A percentile compares a stretch with the other conserved stretches of the same genome.
These are phyloP conservation scores for Equus przewalskii DNA, from an alignment of 2,113 vertebrate genomes.

Conservation along the genomic window DNA sequence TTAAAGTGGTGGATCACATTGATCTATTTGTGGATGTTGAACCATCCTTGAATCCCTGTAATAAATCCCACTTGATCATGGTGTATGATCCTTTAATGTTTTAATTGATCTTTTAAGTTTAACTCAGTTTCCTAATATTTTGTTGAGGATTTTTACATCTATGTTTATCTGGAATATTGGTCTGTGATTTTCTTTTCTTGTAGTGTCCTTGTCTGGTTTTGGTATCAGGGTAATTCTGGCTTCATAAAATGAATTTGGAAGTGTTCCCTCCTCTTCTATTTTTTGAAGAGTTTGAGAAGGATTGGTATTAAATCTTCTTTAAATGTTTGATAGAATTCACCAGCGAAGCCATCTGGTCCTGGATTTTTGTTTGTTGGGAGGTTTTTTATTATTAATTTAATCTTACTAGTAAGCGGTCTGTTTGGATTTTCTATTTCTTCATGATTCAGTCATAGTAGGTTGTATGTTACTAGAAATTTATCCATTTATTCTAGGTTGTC, in stretches of 20 bases:
- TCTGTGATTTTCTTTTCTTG: neutral
- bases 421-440: neutral
- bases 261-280: neutral
- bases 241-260: neutral
- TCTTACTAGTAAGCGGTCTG: neutral
- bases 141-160: slow-evolving; percentile 17
- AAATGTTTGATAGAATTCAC: neutral
- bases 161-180: neutral
- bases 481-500: neutral
- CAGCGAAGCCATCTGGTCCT: neutral
- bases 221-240: too few species aligned
- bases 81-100: neutral
- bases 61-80: neutral
- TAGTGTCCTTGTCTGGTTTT: neutral
- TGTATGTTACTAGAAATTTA: neutral
- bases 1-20: neutral
- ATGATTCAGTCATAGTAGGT: neutral
- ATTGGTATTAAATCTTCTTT: neutral
- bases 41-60: neutral
- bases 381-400: neutral
- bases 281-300: neutral
- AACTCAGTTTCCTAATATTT: neutral
- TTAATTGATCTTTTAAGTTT: neutral
- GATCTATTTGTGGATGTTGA: neutral
- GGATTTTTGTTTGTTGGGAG: neutral